Percentiles rank a stretch among this genome's conserved stretches.
Conservation (phyloP, 1,140 invertebrate genomes). For the Drosophila eugracilis region DNA sequence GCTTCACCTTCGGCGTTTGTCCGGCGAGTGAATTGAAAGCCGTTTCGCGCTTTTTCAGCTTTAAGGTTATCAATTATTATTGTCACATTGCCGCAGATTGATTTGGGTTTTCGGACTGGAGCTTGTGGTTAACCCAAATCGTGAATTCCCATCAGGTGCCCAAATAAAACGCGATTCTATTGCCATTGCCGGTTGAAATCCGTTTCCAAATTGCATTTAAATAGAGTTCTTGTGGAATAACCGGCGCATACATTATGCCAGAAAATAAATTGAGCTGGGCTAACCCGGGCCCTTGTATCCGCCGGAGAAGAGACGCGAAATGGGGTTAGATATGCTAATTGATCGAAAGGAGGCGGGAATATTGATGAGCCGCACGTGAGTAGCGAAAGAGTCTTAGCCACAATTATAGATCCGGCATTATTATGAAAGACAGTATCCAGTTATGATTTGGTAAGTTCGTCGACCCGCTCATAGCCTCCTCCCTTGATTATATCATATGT, state of each 20-base stretch:
- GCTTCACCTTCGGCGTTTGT: slow-evolving; percentile 20
- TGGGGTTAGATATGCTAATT: slow-evolving; percentile 25
- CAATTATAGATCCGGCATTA: slow-evolving; percentile 3
- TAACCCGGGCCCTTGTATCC: neutral
- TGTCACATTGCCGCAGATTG: slow-evolving; percentile 52
- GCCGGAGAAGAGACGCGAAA: neutral
- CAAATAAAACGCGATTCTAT: slow-evolving; percentile 16
- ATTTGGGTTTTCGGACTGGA: neutral
- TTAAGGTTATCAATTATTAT: slow-evolving; percentile 52
- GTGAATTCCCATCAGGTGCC: slow-evolving; percentile 37
- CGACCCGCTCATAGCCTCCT: slow-evolving; percentile 27
- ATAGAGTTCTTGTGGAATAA: slow-evolving; percentile 50
- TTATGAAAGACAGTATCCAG: slow-evolving; percentile 26
- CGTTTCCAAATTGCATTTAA: slow-evolving; percentile 70
- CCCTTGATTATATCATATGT: slow-evolving; percentile 56
- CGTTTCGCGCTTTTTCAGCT: neutral
- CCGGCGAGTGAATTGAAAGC: slow-evolving; percentile 16
- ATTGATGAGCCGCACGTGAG: slow-evolving; percentile 22
- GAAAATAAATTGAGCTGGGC: neutral
- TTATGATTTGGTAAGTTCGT: slow-evolving; percentile 40
- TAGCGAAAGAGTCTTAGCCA: neutral
- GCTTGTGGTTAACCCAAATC: slow-evolving; percentile 2
- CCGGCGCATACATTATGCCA: slow-evolving; percentile 48
- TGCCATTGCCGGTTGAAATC: slow-evolving; percentile 40
- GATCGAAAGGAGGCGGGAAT: slow-evolving; percentile 17